Evolutionary conservation across 2,888 invertebrate genomes (phyloP).

Genomic region (Yponomeuta plumbellus): DNA sequence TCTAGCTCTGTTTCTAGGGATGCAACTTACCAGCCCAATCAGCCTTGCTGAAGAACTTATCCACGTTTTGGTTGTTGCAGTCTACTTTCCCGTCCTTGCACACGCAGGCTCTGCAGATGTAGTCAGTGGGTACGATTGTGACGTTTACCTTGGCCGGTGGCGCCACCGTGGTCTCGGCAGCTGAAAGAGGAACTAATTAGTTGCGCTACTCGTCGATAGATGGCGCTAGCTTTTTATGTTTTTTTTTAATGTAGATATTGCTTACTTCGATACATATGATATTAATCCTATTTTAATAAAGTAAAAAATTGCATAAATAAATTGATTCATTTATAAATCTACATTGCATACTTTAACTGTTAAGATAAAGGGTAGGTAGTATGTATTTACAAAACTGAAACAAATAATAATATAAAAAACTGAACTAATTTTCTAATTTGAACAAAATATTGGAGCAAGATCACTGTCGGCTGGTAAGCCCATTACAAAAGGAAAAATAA

Average conservation of each 20-base stretch:
- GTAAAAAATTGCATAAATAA: background rate
- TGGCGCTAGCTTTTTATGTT: slow-evolving; percentile 19
- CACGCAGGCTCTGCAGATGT: slow-evolving; percentile 71
- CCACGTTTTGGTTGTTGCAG: slow-evolving; percentile 69
- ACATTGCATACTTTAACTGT: too few relatives aligned
- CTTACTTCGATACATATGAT: too few relatives aligned
- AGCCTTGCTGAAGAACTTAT: slow-evolving; percentile 64
- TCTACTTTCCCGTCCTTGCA: slow-evolving; percentile 71
- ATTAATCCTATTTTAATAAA: background rate
- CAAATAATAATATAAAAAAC: too few relatives aligned
- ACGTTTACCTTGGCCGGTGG: slow-evolving; percentile 25
- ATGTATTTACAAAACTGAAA: too few relatives aligned
- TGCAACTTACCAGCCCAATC: slow-evolving; percentile 69
- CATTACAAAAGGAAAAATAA: too few relatives aligned
- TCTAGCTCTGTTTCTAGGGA: background rate
- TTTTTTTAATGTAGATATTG: background rate
- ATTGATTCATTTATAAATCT: too few relatives aligned
- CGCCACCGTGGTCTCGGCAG: slow-evolving; percentile 22
- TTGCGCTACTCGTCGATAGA: slow-evolving; percentile 37
- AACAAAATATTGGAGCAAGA: too few relatives aligned
- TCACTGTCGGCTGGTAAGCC: too few relatives aligned
- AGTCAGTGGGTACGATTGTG: slow-evolving; percentile 40
- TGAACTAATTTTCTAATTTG: too few relatives aligned
- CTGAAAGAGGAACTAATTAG: slow-evolving; percentile 32
- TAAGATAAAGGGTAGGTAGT: too few relatives aligned